A percentile compares a stretch with the other conserved stretches of the same genome.
phyloP scores from a whole-genome alignment of 2,888 invertebrate species.

The Cybosia mesomella region DNA sequence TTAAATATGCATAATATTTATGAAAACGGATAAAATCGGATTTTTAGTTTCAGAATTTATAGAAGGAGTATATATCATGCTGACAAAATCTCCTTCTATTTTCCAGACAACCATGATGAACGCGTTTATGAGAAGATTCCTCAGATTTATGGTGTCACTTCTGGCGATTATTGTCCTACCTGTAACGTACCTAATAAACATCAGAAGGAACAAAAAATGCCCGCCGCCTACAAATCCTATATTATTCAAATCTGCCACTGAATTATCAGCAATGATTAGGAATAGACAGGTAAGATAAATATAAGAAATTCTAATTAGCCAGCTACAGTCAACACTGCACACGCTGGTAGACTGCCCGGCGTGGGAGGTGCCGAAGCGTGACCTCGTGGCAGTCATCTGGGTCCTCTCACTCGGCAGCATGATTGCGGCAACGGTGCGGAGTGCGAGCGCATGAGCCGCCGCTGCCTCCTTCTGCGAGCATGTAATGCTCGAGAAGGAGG shows the following conservation, averaged over 20 bases:
- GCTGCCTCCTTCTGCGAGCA: too few relatives aligned
- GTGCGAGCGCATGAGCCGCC: too few relatives aligned
- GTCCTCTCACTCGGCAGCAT: too few relatives aligned
- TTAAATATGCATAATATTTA: too few relatives aligned
- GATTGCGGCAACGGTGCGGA: too few relatives aligned
- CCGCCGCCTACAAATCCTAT: constrained; percentile 90
- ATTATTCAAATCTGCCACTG: constrained; percentile 90
- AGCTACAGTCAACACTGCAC: too few relatives aligned
- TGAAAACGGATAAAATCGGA: too few relatives aligned
- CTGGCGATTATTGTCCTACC: constrained; percentile 87
- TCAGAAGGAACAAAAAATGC: constrained; percentile 87
- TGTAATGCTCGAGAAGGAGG: too few relatives aligned
- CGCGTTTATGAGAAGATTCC: constrained; percentile 84
- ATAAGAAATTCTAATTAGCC: neutral
- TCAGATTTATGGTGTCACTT: constrained; percentile 87
- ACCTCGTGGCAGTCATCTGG: too few relatives aligned
- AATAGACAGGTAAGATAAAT: constrained; percentile 87
- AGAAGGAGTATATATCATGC: neutral
- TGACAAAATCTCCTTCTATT: constrained; percentile 6
- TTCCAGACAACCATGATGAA: constrained; percentile 88
- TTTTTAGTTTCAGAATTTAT: neutral
- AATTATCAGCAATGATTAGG: constrained; percentile 90
- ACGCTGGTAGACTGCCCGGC: too few relatives aligned
- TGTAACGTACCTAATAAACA: constrained; percentile 77
- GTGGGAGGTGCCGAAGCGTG: too few relatives aligned